Percentiles rank a stretch among this genome's conserved stretches.
These are phyloP conservation scores for Bombus ignitus DNA, from an alignment of 1,140 invertebrate species.

Conservation along the genomic window DNA sequence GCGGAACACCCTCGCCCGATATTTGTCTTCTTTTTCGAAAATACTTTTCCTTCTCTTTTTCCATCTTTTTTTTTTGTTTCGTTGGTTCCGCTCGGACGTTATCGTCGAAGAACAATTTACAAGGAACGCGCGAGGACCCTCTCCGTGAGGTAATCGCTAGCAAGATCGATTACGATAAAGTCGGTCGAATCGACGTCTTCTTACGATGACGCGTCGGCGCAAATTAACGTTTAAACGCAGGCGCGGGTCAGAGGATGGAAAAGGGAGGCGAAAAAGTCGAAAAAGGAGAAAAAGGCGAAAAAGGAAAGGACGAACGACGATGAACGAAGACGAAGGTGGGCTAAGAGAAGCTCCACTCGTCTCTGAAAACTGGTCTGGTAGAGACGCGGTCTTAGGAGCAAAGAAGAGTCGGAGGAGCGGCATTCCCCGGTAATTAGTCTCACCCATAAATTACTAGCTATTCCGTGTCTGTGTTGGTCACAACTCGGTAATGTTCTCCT, in stretches of 20 bases:
- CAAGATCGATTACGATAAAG: constrained; percentile 4
- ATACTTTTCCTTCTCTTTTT: constrained; percentile 62
- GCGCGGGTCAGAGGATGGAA: neutral
- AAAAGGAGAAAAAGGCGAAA: constrained; percentile 20
- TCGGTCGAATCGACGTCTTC: constrained; percentile 29
- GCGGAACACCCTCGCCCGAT: constrained; percentile 23
- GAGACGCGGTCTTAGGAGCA: constrained; percentile 68
- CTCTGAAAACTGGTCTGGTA: constrained; percentile 68
- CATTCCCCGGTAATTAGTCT: constrained; percentile 81
- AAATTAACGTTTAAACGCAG: constrained; percentile 33
- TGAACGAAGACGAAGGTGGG: constrained; percentile 38
- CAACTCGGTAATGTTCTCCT: constrained; percentile 59
- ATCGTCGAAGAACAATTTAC: neutral
- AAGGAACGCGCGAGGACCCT: neutral
- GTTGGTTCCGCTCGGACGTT: neutral
- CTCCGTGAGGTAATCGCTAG: neutral
- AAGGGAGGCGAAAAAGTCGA: constrained; percentile 3
- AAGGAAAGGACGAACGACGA: constrained; percentile 29
- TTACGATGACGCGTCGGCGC: neutral
- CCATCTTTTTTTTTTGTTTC: neutral
- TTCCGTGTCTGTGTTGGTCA: constrained; percentile 74
- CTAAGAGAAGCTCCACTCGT: constrained; percentile 54
- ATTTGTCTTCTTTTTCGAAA: constrained; percentile 17
- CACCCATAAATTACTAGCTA: constrained; percentile 80
- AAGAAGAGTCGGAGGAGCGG: constrained; percentile 76